Evolutionary conservation across 2,113 vertebrate genomes (phyloP), one percentile per base, ranked within the genome.

Genomic region (Acrocephalus arundinaceus): DNA sequence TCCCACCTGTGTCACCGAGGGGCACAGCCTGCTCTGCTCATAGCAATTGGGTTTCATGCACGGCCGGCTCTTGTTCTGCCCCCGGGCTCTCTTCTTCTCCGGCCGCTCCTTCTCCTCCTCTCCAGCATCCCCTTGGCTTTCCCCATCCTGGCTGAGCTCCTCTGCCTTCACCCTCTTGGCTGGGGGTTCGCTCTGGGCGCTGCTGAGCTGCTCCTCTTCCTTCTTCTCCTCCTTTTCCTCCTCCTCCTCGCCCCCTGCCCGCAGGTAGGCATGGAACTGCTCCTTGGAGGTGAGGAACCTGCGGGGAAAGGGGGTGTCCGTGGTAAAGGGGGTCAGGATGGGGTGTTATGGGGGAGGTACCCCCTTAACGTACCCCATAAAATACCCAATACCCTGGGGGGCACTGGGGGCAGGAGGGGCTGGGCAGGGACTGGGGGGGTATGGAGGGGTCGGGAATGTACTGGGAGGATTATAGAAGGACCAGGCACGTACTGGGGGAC

Each of bases 271-370:
- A 6, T 99, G 99, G 95, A 99, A 99, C 75, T 95, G 96, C n/a
- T 99, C 99, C 97, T 99, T 99, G 51, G 98, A 99, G 24, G 98
- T 97, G n/a, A 98, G 94, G 81, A 98, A 99, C 83, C 99, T 99
- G 94, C 1, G 46, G 41, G 55, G 14, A 43, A n/a, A 20, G 43
- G 61, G 30, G 65, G 37, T 19, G 39, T 11, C 41, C 16, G 5
- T 10, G 66, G 17, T 3, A 52, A 58, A 5, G 37, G 37, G 31
- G 55, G 49, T 31, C 18, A 17, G 24, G 33, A 4, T 23, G 11
- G 25, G 3, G 12, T 22, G 45, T 39, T 39, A 35, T 35, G 35
- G 35, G 35, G 35, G 35, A 35, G 35, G 35, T 35, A 39, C 37
- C 37, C 37, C 37, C 37, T 39, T 39, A 39, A 39, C 37, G 11